Percentiles rank a stretch among this genome's conserved stretches.
phyloP scores from a whole-genome alignment of 2,113 vertebrate genomes.

The Gasterosteus aculeatus region DNA sequence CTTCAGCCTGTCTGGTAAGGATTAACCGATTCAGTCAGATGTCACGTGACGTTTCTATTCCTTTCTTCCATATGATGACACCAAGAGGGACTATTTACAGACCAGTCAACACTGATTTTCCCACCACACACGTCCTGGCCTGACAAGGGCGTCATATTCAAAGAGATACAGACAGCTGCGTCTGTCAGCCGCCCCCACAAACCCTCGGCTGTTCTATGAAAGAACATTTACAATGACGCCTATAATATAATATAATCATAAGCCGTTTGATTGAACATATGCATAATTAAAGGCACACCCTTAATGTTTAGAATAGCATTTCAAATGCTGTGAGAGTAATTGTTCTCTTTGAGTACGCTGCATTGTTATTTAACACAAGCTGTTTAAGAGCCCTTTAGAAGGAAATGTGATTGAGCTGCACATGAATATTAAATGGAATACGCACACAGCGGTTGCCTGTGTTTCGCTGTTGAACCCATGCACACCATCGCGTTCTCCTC shows the following conservation, averaged over 20 bases:
- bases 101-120: neutral
- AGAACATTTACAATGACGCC: neutral
- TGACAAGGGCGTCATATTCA: constrained; percentile 30
- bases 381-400: neutral
- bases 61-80: neutral
- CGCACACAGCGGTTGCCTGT: neutral
- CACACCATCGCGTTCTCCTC: neutral
- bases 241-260: neutral
- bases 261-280: neutral
- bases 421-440: neutral
- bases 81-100: neutral
- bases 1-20: constrained; percentile 94
- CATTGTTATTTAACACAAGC: constrained; percentile 27
- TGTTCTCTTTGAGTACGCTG: constrained; percentile 16
- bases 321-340: constrained; percentile 14
- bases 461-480: constrained; percentile 39
- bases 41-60: neutral
- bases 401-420: constrained; percentile 22
- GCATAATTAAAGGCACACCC: neutral
- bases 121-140: neutral
- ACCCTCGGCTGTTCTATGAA: neutral
- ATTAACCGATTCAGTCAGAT: neutral
- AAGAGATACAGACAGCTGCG: neutral
- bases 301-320: neutral
- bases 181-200: neutral